These are phyloP conservation scores for Drosophila meridiana DNA, from an alignment of 2,888 invertebrate genomes.

Conservation along the genomic window DNA sequence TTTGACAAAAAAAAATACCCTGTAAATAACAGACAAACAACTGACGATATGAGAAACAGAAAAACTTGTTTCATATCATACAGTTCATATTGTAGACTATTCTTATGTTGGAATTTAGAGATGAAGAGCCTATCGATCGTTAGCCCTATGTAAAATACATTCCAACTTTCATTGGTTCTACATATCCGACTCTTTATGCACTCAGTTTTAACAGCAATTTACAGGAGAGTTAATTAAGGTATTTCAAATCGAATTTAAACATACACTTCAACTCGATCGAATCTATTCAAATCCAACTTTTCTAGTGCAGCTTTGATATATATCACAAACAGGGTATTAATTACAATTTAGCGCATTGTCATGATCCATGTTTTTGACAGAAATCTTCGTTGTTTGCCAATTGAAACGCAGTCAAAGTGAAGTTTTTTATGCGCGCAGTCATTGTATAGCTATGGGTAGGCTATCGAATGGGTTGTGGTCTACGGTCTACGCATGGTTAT, in stretches of 20 bases:
- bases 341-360: slow-evolving; percentile 23
- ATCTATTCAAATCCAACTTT: too few species aligned
- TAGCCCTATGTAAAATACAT: neutral
- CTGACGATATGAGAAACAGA: neutral
- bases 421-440: neutral
- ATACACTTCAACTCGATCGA: too few species aligned
- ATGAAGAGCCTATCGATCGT: neutral
- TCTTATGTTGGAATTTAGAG: too few species aligned
- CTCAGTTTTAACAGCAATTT: neutral
- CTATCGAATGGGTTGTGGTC: neutral
- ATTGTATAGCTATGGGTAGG: neutral
- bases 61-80: neutral
- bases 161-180: neutral
- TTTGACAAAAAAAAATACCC: neutral
- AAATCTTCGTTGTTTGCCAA: slow-evolving; percentile 13
- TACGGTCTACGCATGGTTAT: slow-evolving; percentile 49
- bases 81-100: too few species aligned
- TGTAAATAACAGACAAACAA: neutral
- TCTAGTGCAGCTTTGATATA: neutral
- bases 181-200: neutral
- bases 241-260: neutral
- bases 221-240: neutral
- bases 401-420: slow-evolving; percentile 10
- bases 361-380: slow-evolving; percentile 15
- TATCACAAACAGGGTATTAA: neutral